Evolutionary conservation across 2,797 vertebrate genomes (phyloP), one percentile per base, ranked within the genome.

Genomic region (Sebastes trivittatus): DNA sequence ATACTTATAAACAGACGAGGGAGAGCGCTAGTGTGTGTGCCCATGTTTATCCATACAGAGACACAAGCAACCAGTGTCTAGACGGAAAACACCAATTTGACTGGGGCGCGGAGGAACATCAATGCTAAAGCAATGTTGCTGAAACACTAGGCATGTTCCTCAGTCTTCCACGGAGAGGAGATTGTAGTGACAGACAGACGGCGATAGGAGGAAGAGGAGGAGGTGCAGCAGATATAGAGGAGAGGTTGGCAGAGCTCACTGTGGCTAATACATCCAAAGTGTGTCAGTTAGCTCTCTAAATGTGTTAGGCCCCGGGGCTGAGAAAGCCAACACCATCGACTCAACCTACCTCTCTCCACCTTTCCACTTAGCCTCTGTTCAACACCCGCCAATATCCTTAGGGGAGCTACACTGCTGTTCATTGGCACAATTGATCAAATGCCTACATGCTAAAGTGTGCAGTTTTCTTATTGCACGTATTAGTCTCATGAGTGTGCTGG

Each of bases 71-170:
- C 87, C 88, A 87, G 90, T 93, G 95, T 96, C 95, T 96, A 96
- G 95, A 96, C 94, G 5, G 93, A 91, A 93, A 94, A 91, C 93
- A 93, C 87, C 90, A 92, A 90, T 94, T 91, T 93, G 92, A 92
- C 91, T 72, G 79, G 66, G 63, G 85, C 79, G 36, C 60, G 56
- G 87, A 86, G 89, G 92, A 94, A 95, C 91, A 88, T 95, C 95
- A 74, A 96, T 96, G 91, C 95, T 96, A 96, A 96, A 95, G 90
- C 81, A 90, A 95, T 96, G 93, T 83, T 82, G 85, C 81, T 92
- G 93, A 94, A 96, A 95, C 88, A 87, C 82, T 67, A 93, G 84
- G 90, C 89, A 76, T 87, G 89, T 87, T 84, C 89, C 72, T 61
- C 70, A 30, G 65, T 76, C 82, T 75, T 80, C 58, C 77, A 78